Conservation (phyloP, 2,113 vertebrate species). For the Alligator mississippiensis region DNA sequence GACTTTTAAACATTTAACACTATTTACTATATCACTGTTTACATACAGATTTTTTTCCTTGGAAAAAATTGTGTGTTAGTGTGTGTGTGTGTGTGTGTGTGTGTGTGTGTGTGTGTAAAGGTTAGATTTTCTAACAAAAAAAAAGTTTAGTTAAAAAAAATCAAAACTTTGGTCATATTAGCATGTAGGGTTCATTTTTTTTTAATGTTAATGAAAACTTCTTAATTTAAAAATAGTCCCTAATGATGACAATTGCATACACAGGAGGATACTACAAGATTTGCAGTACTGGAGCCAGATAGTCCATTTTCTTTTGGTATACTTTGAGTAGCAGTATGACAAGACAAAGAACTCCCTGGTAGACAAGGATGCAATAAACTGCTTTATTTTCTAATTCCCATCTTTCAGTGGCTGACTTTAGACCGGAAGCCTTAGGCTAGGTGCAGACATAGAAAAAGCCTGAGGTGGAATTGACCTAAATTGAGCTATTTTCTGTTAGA, state of each 20-base stretch:
- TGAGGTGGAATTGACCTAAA: no score
- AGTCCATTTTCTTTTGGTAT: constrained; percentile 3
- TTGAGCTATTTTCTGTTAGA: no score
- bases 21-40: background rate
- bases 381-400: background rate
- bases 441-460: no score
- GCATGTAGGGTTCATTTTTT: background rate
- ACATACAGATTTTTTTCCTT: background rate
- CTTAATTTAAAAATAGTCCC: background rate
- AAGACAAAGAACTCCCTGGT: background rate
- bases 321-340: background rate
- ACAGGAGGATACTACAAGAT: accelerated
- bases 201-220: background rate
- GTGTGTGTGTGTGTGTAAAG: background rate
- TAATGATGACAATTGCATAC: background rate
- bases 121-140: background rate
- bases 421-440: background rate
- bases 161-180: background rate
- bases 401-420: background rate
- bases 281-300: background rate
- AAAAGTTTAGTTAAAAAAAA: background rate
- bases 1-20: background rate
- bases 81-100: no score
- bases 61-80: background rate
- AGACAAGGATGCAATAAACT: background rate